Evolutionary conservation across 2,113 vertebrate species (phyloP), one percentile per base, ranked within the genome.

Genomic region (Strix aluco): DNA sequence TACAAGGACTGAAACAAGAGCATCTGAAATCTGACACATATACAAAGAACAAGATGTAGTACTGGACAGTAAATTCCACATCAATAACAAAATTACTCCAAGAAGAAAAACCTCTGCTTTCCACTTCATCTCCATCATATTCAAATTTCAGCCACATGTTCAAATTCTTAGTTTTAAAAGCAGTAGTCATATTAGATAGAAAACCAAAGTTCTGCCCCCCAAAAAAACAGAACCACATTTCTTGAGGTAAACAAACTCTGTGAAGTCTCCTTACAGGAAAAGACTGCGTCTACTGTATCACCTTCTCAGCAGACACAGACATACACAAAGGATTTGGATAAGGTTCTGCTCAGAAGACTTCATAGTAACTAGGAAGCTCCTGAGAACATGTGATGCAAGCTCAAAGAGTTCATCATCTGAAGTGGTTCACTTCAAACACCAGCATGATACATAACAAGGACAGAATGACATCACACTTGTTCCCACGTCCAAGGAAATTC

Each of bases 91-190:
- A 95, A 90, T 77, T 54, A 94, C 38, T 81, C 34, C 55, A 90
- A 72, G 71, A 73, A 94, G 42, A 81, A 94, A 93, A 86, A 52
- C 5, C 38, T 75, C 63, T 73, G 36, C 67, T 87, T 92, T 83
- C 47, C 71, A 80, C 59, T 92, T 81, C 34, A 67, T 67, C 54
- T 78, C n/a, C 63, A 80, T 78, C 63, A 59, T 59, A 81, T 92
- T 81, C 30, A 78, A 83, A 90, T 94, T 86, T 93, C 82, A 93
- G 72, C 72, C 90, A 94, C 46, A 87, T 62, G 74, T 65, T 88
- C 29, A 73, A 77, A 72, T 65, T 58, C 51, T 71, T 54, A 46
- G 32, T 32, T 83, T 81, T 84, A 84, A 95, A 85, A 93, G 46
- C 40, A 90, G n/a, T 29, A 14, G 71, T 69, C n/a, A 19, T 32